These are phyloP conservation scores for Ormyrus pomaceus DNA, from an alignment of 2,888 invertebrate genomes.

Conservation along the genomic window DNA sequence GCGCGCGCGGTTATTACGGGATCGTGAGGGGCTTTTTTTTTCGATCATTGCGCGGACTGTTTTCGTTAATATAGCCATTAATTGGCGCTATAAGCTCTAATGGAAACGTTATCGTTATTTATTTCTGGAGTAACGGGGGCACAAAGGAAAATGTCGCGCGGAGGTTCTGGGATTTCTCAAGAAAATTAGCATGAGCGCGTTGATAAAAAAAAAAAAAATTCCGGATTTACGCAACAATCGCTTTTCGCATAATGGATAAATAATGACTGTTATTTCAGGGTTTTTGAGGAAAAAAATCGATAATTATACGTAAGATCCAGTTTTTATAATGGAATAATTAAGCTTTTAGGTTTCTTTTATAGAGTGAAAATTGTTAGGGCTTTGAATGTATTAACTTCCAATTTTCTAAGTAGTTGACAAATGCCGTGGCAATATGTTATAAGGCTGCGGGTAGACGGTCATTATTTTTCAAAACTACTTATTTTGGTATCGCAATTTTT, in stretches of 20 bases:
- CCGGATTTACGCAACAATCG: constrained; percentile 14
- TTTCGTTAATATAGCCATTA: constrained; percentile 44
- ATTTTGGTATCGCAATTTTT: too few species aligned
- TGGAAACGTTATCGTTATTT: constrained; percentile 1
- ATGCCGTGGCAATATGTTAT: background rate
- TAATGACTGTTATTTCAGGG: constrained; percentile 19
- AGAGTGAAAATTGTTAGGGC: background rate
- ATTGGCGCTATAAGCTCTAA: constrained; percentile 2
- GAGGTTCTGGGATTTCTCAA: constrained; percentile 13
- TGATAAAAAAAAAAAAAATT: background rate
- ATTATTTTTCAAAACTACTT: too few species aligned
- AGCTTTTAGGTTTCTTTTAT: background rate
- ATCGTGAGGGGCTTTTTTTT: background rate
- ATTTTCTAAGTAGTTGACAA: constrained; percentile 11
- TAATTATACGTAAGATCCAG: constrained; percentile 6
- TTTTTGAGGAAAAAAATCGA: background rate
- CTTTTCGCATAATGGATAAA: constrained; percentile 30
- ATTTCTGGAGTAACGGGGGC: too few species aligned
- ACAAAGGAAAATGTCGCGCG: background rate
- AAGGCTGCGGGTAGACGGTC: too few species aligned
- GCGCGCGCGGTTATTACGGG: background rate
- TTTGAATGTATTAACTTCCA: background rate
- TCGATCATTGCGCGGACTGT: constrained; percentile 14
- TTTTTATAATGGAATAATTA: background rate
- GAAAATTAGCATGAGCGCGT: constrained; percentile 2